Evolutionary conservation across 30 jellyfish, hydroid and myxozoan species (phyloP), one percentile per base, ranked within the genome.

Genomic region (Aurelia coerulea): DNA sequence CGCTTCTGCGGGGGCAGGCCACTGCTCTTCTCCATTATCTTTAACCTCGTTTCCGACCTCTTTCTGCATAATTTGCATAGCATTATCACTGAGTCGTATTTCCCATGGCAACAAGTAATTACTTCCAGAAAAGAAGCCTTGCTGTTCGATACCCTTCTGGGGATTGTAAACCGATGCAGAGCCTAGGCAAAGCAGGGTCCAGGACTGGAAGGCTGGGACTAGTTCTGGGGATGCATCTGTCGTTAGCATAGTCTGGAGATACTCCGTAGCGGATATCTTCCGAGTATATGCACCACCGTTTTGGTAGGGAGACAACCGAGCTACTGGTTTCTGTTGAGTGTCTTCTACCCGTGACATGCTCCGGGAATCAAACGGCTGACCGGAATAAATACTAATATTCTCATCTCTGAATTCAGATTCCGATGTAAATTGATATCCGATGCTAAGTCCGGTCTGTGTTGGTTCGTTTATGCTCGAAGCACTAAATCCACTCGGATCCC

Each of bases 1-100:
- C 3, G 83, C 95, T 80, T 95, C 97, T 39, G 97, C 99, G 23
- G 99, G 99, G 52, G 97, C 97, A 14, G 99, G 99, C 99, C 99
- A 95, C 50, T 89, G 99, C 79, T 95, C 97, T 49, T 88, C 96
- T 32, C 88, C 91, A 50, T 76, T 83, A 56, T 85, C 95, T 7
- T 72, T 78, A 54, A 68, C 76, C 23, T 80, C 90, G 69, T 51
- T 60, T 3, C 64, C 79, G 5, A 51, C 34, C 16, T 88, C 92
- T 17, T 87, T 92, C 59, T 64, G 88, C 65, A 82, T 62, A 6
- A 74, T 18, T 1, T 42, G 77, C 53, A 64, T 14, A 0, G 96
- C 81, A 62, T 35, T 52, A 56, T 91, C 98, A 67, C 80, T 74
- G 46, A 95, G 79, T 34, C 97, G 97, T 17, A 95, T 73, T 31